A percentile compares a stretch with the other conserved stretches of the same genome.
Conservation (phyloP, 2,113 vertebrate species). For the Macrotus californicus region DNA sequence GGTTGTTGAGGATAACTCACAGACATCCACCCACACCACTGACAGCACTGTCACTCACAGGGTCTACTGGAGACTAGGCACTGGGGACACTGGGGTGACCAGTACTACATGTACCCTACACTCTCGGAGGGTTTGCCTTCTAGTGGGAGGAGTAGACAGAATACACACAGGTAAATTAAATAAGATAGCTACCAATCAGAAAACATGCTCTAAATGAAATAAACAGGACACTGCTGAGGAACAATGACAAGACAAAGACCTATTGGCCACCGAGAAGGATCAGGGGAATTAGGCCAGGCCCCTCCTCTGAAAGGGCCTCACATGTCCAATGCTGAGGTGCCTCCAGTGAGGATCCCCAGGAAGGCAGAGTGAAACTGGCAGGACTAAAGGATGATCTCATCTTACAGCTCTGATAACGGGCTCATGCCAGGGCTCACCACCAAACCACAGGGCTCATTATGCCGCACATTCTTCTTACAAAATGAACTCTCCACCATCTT, state of each 20-base stretch:
- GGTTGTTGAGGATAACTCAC: rapidly evolving
- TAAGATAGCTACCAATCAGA: not conserved
- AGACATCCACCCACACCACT: too few relatives aligned
- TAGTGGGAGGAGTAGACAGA: not conserved
- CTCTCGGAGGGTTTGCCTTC: not conserved
- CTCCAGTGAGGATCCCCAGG: not conserved
- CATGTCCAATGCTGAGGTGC: not conserved
- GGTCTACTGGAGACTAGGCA: not conserved
- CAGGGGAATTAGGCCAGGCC: rapidly evolving
- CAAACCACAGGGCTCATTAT: not conserved
- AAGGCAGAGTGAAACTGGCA: rapidly evolving
- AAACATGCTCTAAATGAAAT: not conserved
- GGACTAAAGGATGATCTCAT: rapidly evolving
- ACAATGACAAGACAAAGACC: not conserved
- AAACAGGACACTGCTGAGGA: not conserved
- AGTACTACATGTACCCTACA: rapidly evolving
- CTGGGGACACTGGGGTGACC: not conserved
- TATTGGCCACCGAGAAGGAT: too few relatives aligned
- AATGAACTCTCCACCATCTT: not conserved
- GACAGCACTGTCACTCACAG: not conserved
- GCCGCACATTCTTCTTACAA: not conserved
- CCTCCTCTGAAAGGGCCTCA: not conserved
- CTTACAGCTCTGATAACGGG: rapidly evolving
- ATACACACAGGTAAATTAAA: not conserved
- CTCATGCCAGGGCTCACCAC: rapidly evolving